Evolutionary conservation across 2,888 invertebrate genomes (phyloP).

Genomic region (Flexamia atlantica): DNA sequence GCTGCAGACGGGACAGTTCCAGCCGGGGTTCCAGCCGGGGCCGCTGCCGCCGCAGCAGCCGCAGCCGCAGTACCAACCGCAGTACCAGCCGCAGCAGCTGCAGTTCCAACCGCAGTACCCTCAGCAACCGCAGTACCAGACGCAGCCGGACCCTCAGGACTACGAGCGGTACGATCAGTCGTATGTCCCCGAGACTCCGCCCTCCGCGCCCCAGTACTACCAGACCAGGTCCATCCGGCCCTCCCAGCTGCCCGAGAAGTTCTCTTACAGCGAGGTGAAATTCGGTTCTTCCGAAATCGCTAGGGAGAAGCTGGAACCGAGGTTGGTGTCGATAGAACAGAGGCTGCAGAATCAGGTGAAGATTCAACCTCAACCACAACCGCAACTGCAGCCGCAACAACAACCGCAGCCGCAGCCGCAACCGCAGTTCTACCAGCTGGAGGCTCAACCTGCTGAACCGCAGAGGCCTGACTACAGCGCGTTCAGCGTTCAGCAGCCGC

Average conservation of each 20-base stretch:
- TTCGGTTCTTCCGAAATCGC: slow-evolving; percentile 63
- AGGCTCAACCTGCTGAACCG: no score
- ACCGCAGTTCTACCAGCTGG: no score
- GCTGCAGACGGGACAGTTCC: slow-evolving; percentile 57
- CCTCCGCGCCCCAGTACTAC: slow-evolving; percentile 32
- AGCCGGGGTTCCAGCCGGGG: slow-evolving; percentile 40
- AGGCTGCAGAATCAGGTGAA: slow-evolving; percentile 52
- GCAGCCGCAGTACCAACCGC: slow-evolving; percentile 6
- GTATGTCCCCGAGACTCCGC: neutral
- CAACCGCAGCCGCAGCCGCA: slow-evolving; percentile 52
- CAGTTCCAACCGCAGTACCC: slow-evolving; percentile 43
- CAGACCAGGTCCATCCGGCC: slow-evolving; percentile 38
- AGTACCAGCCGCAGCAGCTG: slow-evolving; percentile 8
- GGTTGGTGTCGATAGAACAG: slow-evolving; percentile 49
- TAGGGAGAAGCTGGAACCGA: slow-evolving; percentile 55
- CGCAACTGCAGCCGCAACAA: neutral
- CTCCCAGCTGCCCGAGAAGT: slow-evolving; percentile 40
- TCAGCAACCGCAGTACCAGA: slow-evolving; percentile 33
- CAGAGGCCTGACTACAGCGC: neutral
- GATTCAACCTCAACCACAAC: slow-evolving; percentile 44
- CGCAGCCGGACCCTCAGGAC: slow-evolving; percentile 38
- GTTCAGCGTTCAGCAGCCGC: slow-evolving; percentile 41
- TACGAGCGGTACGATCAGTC: slow-evolving; percentile 33
- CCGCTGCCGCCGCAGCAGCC: neutral
- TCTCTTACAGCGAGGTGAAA: slow-evolving; percentile 65